phyloP scores from a whole-genome alignment of 2,888 invertebrate genomes.

The Amblyteles armatorius region DNA sequence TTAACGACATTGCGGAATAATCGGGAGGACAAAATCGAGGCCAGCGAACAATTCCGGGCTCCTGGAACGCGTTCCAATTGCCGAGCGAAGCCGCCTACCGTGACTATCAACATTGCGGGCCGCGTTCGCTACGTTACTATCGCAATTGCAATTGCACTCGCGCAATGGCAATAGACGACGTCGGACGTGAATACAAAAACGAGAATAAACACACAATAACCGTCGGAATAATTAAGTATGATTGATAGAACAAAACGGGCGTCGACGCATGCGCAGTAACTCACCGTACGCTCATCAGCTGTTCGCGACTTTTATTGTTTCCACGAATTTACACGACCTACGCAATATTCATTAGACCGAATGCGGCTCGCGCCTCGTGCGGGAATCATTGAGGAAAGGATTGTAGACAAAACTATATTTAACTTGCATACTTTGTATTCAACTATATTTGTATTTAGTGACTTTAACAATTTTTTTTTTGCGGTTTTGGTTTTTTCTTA shows the following conservation, averaged over 20 bases:
- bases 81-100: slow-evolving; percentile 57
- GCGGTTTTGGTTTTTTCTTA: background rate
- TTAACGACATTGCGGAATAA: slow-evolving; percentile 44
- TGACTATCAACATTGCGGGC: slow-evolving; percentile 45
- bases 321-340: slow-evolving; percentile 63
- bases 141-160: slow-evolving; percentile 39
- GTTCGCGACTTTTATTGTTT: slow-evolving; percentile 47
- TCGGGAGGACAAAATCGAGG: slow-evolving; percentile 75
- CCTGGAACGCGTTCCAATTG: slow-evolving; percentile 81
- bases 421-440: no score
- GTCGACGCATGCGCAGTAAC: slow-evolving; percentile 46
- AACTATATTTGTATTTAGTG: no score
- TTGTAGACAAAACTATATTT: no score
- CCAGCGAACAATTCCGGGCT: slow-evolving; percentile 79
- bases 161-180: slow-evolving; percentile 30
- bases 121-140: slow-evolving; percentile 26
- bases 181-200: slow-evolving; percentile 51
- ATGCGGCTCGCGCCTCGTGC: slow-evolving; percentile 5
- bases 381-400: background rate
- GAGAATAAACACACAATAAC: slow-evolving; percentile 47
- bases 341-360: slow-evolving; percentile 46
- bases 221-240: slow-evolving; percentile 65
- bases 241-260: slow-evolving; percentile 61
- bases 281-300: slow-evolving; percentile 36
- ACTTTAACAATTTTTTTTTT: background rate